A percentile compares a stretch with the other conserved stretches of the same genome.
Evolutionary conservation across 2,888 invertebrate species (phyloP).

Genomic region (Saturnia pavonia): DNA sequence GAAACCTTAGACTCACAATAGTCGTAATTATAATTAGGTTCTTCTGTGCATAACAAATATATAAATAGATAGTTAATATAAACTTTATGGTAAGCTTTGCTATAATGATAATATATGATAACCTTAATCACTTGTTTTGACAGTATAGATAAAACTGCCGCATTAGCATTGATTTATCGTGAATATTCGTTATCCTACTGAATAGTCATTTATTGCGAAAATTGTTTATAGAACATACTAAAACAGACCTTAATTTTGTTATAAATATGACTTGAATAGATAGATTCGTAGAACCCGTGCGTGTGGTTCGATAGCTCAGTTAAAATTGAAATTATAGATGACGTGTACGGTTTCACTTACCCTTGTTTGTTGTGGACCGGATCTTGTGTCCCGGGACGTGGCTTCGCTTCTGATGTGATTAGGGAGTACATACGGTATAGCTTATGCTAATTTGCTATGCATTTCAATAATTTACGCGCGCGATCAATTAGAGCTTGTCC

Average conservation of each 20-base stretch:
- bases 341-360: too few relatives aligned
- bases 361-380: too few relatives aligned
- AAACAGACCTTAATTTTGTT: neutral
- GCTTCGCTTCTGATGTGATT: too few relatives aligned
- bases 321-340: too few relatives aligned
- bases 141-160: neutral
- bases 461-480: too few relatives aligned
- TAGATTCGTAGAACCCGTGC: neutral
- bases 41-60: neutral
- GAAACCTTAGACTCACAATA: neutral
- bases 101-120: neutral
- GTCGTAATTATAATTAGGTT: neutral
- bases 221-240: neutral
- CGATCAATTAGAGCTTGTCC: too few relatives aligned
- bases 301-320: too few relatives aligned
- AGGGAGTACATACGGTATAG: too few relatives aligned
- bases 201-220: neutral
- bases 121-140: constrained; percentile 7
- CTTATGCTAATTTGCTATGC: too few relatives aligned
- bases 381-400: too few relatives aligned
- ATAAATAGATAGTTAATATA: neutral
- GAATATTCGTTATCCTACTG: neutral
- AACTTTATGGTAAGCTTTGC: neutral
- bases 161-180: neutral
- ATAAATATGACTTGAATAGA: neutral